phyloP scores from a whole-genome alignment of 53 echinoderm and acorn worm species.

The Actinopyga echinites region DNA sequence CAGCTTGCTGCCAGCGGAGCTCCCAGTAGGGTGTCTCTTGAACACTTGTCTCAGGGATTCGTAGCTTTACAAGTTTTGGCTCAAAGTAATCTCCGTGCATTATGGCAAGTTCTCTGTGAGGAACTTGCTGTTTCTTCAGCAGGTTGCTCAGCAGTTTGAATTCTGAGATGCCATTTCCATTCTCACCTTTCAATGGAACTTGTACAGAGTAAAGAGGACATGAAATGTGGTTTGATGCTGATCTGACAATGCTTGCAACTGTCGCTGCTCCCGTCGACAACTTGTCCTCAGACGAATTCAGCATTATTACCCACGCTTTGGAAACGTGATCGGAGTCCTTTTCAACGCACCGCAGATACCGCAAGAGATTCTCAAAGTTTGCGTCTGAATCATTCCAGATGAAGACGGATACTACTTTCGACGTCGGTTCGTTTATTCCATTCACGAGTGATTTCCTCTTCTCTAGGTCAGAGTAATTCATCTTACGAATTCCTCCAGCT shows the following conservation, averaged over 20 bases:
- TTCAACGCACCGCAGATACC: neutral
- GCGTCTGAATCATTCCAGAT: conserved; percentile 13
- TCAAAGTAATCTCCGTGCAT: conserved; percentile 10
- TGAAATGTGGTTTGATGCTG: conserved; percentile 63
- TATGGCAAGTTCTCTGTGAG: conserved; percentile 48
- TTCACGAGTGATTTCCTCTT: conserved; percentile 16
- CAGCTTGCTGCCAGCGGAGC: neutral
- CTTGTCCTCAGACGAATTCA: conserved; percentile 47
- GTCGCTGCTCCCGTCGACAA: conserved; percentile 1
- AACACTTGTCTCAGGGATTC: conserved; percentile 32
- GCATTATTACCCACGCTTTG: conserved; percentile 53
- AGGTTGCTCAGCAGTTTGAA: conserved; percentile 14
- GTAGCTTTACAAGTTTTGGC: conserved; percentile 51
- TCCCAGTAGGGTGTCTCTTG: conserved; percentile 67
- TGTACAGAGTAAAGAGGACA: conserved; percentile 63
- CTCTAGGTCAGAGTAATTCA: conserved; percentile 1
- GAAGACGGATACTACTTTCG: conserved; percentile 7
- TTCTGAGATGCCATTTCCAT: conserved; percentile 28
- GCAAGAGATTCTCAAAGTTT: conserved; percentile 8
- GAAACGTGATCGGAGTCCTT: conserved; percentile 19
- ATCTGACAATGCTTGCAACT: conserved; percentile 62
- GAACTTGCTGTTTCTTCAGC: conserved; percentile 12
- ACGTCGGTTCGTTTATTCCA: conserved; percentile 1
- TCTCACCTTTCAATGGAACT: conserved; percentile 43
- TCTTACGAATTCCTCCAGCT: neutral